These are phyloP conservation scores for Prinia subflava DNA, from an alignment of 2,113 vertebrate species.

Conservation along the genomic window DNA sequence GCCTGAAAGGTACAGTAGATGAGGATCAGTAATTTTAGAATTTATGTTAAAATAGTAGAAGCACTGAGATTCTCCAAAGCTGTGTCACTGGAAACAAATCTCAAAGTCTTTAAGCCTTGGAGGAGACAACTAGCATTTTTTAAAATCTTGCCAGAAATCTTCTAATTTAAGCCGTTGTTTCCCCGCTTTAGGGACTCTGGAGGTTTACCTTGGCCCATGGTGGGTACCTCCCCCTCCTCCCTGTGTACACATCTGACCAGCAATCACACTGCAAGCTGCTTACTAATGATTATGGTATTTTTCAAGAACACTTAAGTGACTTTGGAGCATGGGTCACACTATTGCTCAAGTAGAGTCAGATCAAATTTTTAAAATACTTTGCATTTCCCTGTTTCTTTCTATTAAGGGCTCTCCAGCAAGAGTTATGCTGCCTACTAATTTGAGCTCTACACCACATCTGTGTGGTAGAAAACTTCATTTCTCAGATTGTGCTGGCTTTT, in stretches of 20 bases:
- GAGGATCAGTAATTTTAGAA: not conserved
- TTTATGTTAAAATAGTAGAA: not conserved
- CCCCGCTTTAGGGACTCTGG: not conserved
- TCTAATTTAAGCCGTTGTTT: not conserved
- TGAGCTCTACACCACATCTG: not conserved
- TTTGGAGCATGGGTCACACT: not conserved
- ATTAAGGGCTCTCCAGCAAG: not conserved
- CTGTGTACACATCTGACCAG: not conserved
- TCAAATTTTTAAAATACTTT: not conserved
- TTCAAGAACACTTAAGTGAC: not conserved
- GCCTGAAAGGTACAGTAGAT: not conserved
- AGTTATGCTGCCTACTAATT: not conserved
- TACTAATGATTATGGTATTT: not conserved
- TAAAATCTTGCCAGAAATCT: not conserved
- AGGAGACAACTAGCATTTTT: not conserved
- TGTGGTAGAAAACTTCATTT: not conserved
- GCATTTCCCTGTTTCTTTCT: not conserved
- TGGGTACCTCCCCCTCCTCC: not conserved
- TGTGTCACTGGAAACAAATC: not conserved
- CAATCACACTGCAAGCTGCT: not conserved
- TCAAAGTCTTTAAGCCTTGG: not conserved
- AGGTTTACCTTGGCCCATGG: not conserved
- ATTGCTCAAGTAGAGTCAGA: not conserved
- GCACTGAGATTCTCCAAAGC: not conserved
- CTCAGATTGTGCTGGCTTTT: not conserved